Percentiles rank a stretch among this genome's conserved stretches.
Conservation (phyloP, 2,797 vertebrate species). For the Pelodytes ibericus region DNA sequence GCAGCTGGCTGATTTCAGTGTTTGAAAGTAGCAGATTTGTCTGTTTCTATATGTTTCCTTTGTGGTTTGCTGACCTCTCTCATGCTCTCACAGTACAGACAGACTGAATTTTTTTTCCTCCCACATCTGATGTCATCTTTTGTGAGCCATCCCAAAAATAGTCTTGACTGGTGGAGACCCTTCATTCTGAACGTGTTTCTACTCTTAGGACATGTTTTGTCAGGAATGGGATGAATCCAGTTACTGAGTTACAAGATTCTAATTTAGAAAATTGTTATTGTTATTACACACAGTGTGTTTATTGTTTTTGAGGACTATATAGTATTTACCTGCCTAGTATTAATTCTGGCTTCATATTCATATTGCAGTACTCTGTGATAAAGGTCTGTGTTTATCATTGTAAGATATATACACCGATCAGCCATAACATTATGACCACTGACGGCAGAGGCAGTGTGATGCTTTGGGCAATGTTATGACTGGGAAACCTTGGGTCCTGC, state of each 20-base stretch:
- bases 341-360: too few relatives aligned
- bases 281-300: too few relatives aligned
- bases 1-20: background rate
- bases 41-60: background rate
- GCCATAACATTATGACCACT: too few relatives aligned
- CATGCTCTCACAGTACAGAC: constrained; percentile 63
- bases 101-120: constrained; percentile 58
- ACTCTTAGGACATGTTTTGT: background rate
- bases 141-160: constrained; percentile 51
- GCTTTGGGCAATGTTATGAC: too few relatives aligned
- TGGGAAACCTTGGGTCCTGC: too few relatives aligned
- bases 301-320: too few relatives aligned
- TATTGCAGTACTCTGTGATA: too few relatives aligned
- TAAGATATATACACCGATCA: too few relatives aligned
- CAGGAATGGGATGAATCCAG: background rate
- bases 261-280: too few relatives aligned
- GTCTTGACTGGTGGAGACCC: constrained; percentile 38
- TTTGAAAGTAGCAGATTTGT: constrained; percentile 16
- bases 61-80: constrained; percentile 66
- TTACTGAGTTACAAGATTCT: constrained; percentile 5
- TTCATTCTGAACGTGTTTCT: constrained; percentile 18
- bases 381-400: too few relatives aligned
- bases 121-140: constrained; percentile 45
- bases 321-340: too few relatives aligned
- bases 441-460: too few relatives aligned